phyloP scores from a whole-genome alignment of 92 coral and sea anemone species.

The Phenganax subtilis region DNA sequence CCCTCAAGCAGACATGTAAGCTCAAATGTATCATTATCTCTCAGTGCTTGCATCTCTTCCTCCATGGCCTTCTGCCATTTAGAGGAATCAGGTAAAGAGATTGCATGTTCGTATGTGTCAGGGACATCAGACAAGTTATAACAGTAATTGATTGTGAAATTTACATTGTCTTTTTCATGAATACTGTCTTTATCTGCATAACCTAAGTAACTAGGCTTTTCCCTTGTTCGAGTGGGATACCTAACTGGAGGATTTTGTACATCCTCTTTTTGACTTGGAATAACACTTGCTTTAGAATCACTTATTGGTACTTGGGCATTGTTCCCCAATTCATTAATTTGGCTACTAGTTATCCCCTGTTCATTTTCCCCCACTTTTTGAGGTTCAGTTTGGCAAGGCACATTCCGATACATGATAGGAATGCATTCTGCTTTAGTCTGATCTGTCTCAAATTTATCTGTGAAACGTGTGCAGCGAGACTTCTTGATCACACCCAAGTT shows the following conservation, averaged over 20 bases:
- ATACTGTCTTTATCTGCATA: conserved; percentile 25
- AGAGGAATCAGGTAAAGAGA: conserved; percentile 39
- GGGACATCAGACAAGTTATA: conserved; percentile 37
- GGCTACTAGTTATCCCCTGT: background rate
- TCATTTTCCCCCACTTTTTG: background rate
- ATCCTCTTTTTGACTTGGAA: too few relatives aligned
- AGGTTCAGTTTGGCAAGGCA: conserved; percentile 3
- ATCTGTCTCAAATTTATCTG: conserved; percentile 8
- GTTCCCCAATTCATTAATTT: background rate
- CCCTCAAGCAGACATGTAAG: conserved; percentile 46
- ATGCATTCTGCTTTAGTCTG: too few relatives aligned
- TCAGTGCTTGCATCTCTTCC: conserved; percentile 50
- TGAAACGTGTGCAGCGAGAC: background rate
- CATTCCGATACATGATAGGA: too few relatives aligned
- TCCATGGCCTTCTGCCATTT: conserved; percentile 52
- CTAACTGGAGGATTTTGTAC: conserved; percentile 20
- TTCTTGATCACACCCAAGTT: background rate
- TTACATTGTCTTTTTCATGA: conserved; percentile 34
- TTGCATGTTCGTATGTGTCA: conserved; percentile 47
- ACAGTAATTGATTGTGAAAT: conserved; percentile 47
- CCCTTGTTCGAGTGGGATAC: conserved; percentile 37
- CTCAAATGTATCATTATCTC: conserved; percentile 50
- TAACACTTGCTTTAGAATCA: too few relatives aligned
- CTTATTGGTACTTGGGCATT: background rate
- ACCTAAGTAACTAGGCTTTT: conserved; percentile 41